A percentile compares a stretch with the other conserved stretches of the same genome.
These are phyloP conservation scores for Vanacampus margaritifer DNA, from an alignment of 2,113 vertebrate genomes.

Conservation along the genomic window DNA sequence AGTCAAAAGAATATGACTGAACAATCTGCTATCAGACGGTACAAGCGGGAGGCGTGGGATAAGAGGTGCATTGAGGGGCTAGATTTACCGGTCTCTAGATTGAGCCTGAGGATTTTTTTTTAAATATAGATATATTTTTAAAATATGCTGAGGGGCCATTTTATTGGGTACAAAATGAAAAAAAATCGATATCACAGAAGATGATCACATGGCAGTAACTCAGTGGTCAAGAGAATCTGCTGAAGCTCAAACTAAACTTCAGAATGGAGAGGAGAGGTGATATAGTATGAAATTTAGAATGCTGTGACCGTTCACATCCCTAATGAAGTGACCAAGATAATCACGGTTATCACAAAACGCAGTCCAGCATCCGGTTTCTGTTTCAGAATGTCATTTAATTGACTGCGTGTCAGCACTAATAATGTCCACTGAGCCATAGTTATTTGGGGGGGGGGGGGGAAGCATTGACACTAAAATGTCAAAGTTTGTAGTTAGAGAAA, in stretches of 20 bases:
- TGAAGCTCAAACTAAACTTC: neutral
- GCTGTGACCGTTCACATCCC: neutral
- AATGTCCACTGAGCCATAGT: neutral
- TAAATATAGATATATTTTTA: neutral
- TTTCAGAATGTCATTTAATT: too few species aligned
- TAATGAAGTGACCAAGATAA: neutral
- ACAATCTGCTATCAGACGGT: slow-evolving; percentile 56
- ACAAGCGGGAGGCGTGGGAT: slow-evolving; percentile 43
- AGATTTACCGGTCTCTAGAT: slow-evolving; percentile 39
- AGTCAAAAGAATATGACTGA: slow-evolving; percentile 69
- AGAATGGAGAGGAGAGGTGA: neutral
- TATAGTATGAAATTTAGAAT: neutral
- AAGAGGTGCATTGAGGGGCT: slow-evolving; percentile 51
- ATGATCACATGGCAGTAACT: neutral
- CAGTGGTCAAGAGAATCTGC: neutral
- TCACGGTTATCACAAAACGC: too few species aligned
- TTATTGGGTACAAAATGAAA: neutral
- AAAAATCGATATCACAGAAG: neutral
- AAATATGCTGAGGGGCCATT: neutral
- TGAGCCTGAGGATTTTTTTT: slow-evolving; percentile 30
- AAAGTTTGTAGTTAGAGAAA: too few species aligned
- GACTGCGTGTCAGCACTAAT: neutral
- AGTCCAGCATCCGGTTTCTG: too few species aligned
- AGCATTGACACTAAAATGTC: neutral
- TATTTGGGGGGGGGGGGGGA: too few species aligned